Conservation (phyloP, 2,113 vertebrate species). For the Gymnorhina tibicen region DNA sequence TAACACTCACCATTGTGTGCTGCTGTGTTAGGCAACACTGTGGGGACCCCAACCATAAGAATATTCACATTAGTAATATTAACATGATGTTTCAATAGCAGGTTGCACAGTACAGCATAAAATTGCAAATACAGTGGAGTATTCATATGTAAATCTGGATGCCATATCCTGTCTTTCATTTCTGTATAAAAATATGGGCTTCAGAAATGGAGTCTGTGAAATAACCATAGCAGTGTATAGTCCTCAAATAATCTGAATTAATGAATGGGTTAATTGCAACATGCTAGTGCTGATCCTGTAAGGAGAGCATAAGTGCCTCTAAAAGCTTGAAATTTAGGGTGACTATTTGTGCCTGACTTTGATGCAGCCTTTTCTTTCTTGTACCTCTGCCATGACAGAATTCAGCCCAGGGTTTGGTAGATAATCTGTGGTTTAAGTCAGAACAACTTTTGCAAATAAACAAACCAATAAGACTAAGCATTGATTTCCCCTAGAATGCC, state of each 20-base stretch:
- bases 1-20: neutral
- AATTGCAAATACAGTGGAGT: neutral
- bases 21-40: neutral
- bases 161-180: neutral
- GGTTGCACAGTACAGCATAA: neutral
- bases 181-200: neutral
- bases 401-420: neutral
- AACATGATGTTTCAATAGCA: neutral
- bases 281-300: neutral
- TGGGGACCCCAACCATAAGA: neutral
- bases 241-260: constrained; percentile 8
- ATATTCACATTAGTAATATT: neutral
- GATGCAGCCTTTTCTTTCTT: neutral
- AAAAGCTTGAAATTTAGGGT: neutral
- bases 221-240: neutral
- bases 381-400: neutral
- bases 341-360: neutral
- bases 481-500: constrained; percentile 3
- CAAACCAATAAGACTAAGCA: constrained; percentile 38
- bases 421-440: neutral
- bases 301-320: neutral
- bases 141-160: neutral
- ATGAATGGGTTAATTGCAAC: neutral
- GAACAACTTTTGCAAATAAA: constrained; percentile 38
- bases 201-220: neutral